A percentile compares a stretch with the other conserved stretches of the same genome.
These are phyloP conservation scores for Panagrolaimus sp. DNA, from an alignment of 1,140 invertebrate species.

Conservation along the genomic window DNA sequence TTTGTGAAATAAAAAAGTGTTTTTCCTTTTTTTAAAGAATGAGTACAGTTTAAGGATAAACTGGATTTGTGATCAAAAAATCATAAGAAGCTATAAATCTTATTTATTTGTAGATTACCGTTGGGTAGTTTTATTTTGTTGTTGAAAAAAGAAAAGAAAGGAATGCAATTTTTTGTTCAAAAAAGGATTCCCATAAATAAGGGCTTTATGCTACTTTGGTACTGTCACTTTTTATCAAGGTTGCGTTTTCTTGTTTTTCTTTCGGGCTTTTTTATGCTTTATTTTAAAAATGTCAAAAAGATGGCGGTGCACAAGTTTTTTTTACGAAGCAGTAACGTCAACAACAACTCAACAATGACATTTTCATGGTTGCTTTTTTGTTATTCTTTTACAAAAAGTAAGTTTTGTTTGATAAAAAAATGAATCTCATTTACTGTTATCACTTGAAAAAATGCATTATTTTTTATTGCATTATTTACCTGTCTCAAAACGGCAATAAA, in stretches of 20 bases:
- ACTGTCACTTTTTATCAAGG: slow-evolving; percentile 16
- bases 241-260: neutral
- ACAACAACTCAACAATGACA: slow-evolving; percentile 4
- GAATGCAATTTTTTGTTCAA: neutral
- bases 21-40: neutral
- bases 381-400: slow-evolving; percentile 1
- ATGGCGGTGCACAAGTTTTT: neutral
- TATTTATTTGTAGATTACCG: neutral
- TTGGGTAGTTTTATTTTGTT: neutral
- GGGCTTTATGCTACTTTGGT: neutral
- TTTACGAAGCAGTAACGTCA: slow-evolving; percentile 9
- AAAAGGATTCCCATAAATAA: neutral
- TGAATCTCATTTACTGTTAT: neutral
- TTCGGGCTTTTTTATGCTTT: neutral
- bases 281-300: neutral
- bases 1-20: neutral
- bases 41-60: neutral
- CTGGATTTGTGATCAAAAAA: neutral
- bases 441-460: neutral
- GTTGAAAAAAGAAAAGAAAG: neutral
- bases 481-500: too few species aligned
- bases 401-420: slow-evolving; percentile 1
- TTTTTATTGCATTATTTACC: too few species aligned
- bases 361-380: neutral
- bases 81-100: slow-evolving; percentile 9